Evolutionary conservation across 2,888 invertebrate genomes (phyloP).

Genomic region (Scaptomyza cyrtandrae): DNA sequence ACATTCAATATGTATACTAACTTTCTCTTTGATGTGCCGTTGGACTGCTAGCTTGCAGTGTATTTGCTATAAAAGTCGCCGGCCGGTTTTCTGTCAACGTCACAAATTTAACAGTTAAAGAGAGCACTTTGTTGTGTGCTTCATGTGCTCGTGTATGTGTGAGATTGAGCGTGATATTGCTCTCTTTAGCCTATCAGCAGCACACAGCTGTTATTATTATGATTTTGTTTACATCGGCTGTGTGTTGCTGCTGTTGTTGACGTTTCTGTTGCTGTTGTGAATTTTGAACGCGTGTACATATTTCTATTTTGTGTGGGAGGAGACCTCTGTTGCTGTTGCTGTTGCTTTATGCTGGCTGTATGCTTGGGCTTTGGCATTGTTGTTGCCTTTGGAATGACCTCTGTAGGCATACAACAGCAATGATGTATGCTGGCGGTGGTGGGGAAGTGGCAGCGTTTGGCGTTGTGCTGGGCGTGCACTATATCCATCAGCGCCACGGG

Average conservation of each 20-base stretch:
- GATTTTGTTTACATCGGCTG: constrained; percentile 73
- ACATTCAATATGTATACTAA: no score
- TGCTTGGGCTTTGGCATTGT: constrained; percentile 56
- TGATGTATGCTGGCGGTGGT: not conserved
- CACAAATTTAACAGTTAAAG: constrained; percentile 76
- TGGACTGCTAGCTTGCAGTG: constrained; percentile 20
- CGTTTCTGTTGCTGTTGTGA: constrained; percentile 33
- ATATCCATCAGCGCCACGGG: constrained; percentile 57
- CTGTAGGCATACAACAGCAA: constrained; percentile 67
- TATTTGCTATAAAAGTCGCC: constrained; percentile 56
- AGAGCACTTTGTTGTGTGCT: constrained; percentile 34
- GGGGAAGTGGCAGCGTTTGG: constrained; percentile 21
- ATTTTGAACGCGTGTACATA: constrained; percentile 29
- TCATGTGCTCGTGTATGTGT: not conserved
- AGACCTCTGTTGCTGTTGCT: constrained; percentile 39
- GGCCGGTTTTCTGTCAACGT: constrained; percentile 76
- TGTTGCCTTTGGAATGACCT: constrained; percentile 83
- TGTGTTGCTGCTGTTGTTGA: constrained; percentile 46
- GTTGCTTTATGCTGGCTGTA: constrained; percentile 58
- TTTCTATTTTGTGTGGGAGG: constrained; percentile 29
- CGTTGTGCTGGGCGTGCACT: constrained; percentile 42
- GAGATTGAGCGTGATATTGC: constrained; percentile 27
- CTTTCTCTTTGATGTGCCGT: no score
- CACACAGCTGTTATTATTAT: constrained; percentile 66
- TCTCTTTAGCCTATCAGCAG: constrained; percentile 39